These are phyloP conservation scores for Sphaerophoria taeniata DNA, from an alignment of 2,888 invertebrate genomes.

Conservation along the genomic window DNA sequence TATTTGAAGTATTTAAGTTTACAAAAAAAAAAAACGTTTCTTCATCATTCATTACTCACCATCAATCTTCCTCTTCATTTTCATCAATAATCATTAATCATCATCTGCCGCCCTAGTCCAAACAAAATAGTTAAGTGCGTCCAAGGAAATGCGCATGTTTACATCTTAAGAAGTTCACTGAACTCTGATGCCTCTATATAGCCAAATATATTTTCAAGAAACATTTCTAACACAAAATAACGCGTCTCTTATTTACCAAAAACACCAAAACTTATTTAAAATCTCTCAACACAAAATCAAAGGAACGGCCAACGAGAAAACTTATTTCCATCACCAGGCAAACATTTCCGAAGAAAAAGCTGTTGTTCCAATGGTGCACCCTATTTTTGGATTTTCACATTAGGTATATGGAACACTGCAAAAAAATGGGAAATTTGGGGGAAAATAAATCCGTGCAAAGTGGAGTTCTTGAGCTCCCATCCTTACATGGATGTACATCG, in stretches of 20 bases:
- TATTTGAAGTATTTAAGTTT: neutral
- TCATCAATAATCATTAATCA: constrained; percentile 31
- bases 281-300: constrained; percentile 27
- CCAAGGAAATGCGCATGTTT: constrained; percentile 70
- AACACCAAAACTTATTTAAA: constrained; percentile 6
- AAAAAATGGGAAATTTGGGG: constrained; percentile 22
- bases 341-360: constrained; percentile 36
- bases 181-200: constrained; percentile 47
- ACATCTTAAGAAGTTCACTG: constrained; percentile 60
- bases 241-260: constrained; percentile 16
- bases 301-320: constrained; percentile 17
- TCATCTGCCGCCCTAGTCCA: constrained; percentile 28
- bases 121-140: constrained; percentile 45
- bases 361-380: constrained; percentile 41
- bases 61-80: neutral
- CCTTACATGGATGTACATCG: neutral
- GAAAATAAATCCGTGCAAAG: constrained; percentile 39
- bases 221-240: constrained; percentile 32
- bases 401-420: constrained; percentile 37
- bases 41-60: neutral
- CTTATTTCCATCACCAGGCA: constrained; percentile 1
- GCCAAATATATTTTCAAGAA: constrained; percentile 29
- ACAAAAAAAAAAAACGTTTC: constrained; percentile 3
- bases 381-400: constrained; percentile 39
- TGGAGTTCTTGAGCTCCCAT: neutral